phyloP scores from a whole-genome alignment of 2,888 invertebrate genomes.

The Drosophila anomelani region DNA sequence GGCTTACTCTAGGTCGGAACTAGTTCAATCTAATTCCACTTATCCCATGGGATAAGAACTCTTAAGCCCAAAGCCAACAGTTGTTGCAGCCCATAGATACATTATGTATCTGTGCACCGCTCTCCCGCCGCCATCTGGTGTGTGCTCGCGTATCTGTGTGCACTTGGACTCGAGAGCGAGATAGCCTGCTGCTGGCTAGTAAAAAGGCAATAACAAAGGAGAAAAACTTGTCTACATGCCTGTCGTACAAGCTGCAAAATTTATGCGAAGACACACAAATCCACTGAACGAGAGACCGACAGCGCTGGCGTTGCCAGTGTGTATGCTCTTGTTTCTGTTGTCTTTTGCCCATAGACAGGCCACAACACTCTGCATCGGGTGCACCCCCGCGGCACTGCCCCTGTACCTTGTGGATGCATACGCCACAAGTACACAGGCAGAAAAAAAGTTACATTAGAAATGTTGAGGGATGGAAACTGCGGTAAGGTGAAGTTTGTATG shows the following conservation, averaged over 20 bases:
- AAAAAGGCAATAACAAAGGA: constrained; percentile 22
- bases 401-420: constrained; percentile 49
- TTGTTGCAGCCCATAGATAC: constrained; percentile 42
- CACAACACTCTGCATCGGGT: constrained; percentile 20
- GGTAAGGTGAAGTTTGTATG: too few relatives aligned
- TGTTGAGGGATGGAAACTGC: too few relatives aligned
- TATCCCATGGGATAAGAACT: constrained; percentile 20
- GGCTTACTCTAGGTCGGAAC: constrained; percentile 12
- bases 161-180: constrained; percentile 13
- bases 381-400: not conserved
- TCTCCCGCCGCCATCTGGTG: constrained; percentile 11
- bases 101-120: constrained; percentile 32
- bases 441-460: not conserved
- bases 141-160: constrained; percentile 16
- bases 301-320: constrained; percentile 54
- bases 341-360: constrained; percentile 42
- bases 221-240: constrained; percentile 73
- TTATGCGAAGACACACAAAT: constrained; percentile 84
- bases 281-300: constrained; percentile 82
- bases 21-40: constrained; percentile 25
- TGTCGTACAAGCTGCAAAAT: constrained; percentile 80
- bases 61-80: constrained; percentile 10
- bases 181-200: constrained; percentile 33
- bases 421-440: constrained; percentile 16
- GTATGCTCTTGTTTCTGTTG: constrained; percentile 28